A percentile compares a stretch with the other conserved stretches of the same genome.
phyloP scores from a whole-genome alignment of 2,113 vertebrate species.

The Struthio camelus region DNA sequence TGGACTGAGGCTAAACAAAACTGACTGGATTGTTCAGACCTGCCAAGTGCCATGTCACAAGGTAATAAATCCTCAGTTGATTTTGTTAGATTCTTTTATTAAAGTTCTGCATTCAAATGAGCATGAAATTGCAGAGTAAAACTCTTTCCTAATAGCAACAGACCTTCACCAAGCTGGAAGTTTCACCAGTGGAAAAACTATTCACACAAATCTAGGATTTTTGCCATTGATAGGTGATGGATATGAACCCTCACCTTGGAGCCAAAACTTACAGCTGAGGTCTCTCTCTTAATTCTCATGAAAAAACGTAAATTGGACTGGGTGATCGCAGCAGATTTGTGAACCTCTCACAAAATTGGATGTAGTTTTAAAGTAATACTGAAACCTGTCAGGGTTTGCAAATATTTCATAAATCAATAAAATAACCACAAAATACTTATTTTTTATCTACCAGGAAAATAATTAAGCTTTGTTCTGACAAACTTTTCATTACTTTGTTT shows the following conservation, averaged over 20 bases:
- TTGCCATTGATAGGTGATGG: neutral
- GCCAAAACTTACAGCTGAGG: neutral
- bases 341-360: neutral
- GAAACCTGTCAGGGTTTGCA: neutral
- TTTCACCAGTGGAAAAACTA: neutral
- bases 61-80: neutral
- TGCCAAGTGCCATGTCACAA: neutral
- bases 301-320: neutral
- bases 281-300: neutral
- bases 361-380: neutral
- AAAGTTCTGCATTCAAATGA: neutral
- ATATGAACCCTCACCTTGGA: neutral
- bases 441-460: neutral
- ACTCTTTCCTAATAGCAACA: neutral
- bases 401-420: neutral
- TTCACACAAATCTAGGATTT: neutral
- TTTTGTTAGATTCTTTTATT: neutral
- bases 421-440: neutral
- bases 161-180: neutral
- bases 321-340: neutral
- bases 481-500: neutral
- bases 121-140: neutral
- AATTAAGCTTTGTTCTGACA: neutral
- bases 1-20: neutral
- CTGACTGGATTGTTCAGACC: neutral